Conservation (phyloP, 2,888 invertebrate species). For the Lacanobia wlatinum region DNA sequence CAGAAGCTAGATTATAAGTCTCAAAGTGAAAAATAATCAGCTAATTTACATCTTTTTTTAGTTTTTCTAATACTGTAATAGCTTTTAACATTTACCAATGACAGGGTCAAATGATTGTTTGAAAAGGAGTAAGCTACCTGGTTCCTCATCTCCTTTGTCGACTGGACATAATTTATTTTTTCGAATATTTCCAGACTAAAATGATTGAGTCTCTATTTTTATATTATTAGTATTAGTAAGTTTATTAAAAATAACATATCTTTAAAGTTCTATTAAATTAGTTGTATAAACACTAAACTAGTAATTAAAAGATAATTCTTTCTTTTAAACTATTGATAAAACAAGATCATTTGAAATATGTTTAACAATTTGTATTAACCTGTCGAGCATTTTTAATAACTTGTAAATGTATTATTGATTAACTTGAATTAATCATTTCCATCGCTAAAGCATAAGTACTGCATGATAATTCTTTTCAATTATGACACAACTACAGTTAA, state of each 20-base stretch:
- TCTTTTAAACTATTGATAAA: background rate
- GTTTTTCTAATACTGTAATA: background rate
- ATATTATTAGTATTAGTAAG: too few species aligned
- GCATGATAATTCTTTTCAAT: constrained; percentile 21
- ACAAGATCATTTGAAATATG: background rate
- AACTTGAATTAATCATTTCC: constrained; percentile 1
- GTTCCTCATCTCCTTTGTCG: constrained; percentile 7
- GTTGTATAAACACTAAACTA: background rate
- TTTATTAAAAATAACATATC: constrained; percentile 50
- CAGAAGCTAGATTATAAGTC: constrained; percentile 9
- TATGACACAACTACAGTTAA: background rate
- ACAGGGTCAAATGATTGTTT: background rate
- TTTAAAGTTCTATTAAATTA: constrained; percentile 24
- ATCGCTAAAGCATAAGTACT: background rate
- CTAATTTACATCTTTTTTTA: background rate
- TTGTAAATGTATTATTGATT: constrained; percentile 1
- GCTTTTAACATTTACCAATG: background rate
- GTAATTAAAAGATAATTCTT: constrained; percentile 11
- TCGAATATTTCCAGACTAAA: constrained; percentile 21
- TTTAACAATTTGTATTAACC: background rate
- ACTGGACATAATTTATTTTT: constrained; percentile 24
- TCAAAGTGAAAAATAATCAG: constrained; percentile 5
- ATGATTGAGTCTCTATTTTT: constrained; percentile 38
- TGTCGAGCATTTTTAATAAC: background rate
- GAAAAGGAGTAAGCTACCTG: background rate